phyloP scores from a whole-genome alignment of 1,140 invertebrate species.

The Neuroterus valhalla region DNA sequence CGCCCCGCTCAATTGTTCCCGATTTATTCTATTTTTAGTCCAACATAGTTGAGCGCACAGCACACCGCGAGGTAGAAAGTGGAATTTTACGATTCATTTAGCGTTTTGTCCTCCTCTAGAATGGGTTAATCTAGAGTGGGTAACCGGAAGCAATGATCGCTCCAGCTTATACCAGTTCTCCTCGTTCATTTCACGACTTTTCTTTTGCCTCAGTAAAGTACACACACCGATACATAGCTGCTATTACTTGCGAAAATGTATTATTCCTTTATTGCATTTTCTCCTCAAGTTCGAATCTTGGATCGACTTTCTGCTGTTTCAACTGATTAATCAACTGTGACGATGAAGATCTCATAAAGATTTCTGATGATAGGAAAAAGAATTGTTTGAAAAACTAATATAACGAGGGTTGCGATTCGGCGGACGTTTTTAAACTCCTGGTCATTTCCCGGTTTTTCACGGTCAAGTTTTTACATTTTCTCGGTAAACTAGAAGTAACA shows the following conservation, averaged over 20 bases:
- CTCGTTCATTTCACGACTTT: background rate
- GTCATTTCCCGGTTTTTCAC: no score
- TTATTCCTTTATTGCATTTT: constrained; percentile 23
- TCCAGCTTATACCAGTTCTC: background rate
- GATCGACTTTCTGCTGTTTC: constrained; percentile 5
- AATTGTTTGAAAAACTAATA: background rate
- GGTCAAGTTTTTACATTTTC: no score
- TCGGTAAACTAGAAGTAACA: no score
- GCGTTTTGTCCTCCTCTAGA: constrained; percentile 52
- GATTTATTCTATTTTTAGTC: constrained; percentile 54
- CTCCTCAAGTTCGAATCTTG: constrained; percentile 8
- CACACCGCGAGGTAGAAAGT: constrained; percentile 34
- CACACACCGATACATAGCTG: constrained; percentile 1
- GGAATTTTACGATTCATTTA: constrained; percentile 68
- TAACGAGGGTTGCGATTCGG: no score
- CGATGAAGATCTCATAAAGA: constrained; percentile 13
- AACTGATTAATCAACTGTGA: constrained; percentile 25
- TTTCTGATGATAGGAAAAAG: background rate
- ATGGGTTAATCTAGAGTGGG: constrained; percentile 61
- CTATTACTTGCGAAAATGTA: constrained; percentile 14
- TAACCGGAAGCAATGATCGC: constrained; percentile 52
- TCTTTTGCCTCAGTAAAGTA: constrained; percentile 20
- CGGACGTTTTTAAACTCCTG: no score
- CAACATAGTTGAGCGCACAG: constrained; percentile 25
- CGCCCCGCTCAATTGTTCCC: constrained; percentile 52